Evolutionary conservation across 2,888 invertebrate species (phyloP).

Genomic region (Acrobasis repandana): DNA sequence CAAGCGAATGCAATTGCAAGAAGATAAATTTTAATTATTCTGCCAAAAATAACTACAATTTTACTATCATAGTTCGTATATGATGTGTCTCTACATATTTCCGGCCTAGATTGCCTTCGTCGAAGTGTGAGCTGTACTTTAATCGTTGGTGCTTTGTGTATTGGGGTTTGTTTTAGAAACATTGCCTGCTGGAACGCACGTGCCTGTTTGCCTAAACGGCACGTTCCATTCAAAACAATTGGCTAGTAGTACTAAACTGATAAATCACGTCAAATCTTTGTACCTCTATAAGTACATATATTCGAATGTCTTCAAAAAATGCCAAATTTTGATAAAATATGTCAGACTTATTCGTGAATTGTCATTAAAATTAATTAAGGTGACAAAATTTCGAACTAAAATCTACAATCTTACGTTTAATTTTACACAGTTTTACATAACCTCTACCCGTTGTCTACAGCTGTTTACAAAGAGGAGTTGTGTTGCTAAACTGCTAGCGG

Average conservation of each 20-base stretch:
- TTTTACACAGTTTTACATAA: too few species aligned
- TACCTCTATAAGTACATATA: neutral
- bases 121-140: conserved; percentile 49
- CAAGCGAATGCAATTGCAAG: neutral
- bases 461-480: too few species aligned
- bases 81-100: conserved; percentile 33
- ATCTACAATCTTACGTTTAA: too few species aligned
- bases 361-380: too few species aligned
- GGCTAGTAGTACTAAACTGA: conserved; percentile 40
- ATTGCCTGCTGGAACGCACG: conserved; percentile 66
- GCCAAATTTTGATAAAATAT: neutral
- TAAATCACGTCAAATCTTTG: conserved; percentile 44
- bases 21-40: neutral
- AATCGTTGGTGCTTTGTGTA: conserved; percentile 53
- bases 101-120: conserved; percentile 46
- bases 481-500: too few species aligned
- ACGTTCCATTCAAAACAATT: conserved; percentile 45
- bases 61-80: conserved; percentile 2
- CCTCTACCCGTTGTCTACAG: too few species aligned
- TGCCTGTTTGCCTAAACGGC: conserved; percentile 70
- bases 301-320: neutral
- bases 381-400: too few species aligned
- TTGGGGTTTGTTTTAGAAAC: conserved; percentile 73
- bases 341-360: too few species aligned
- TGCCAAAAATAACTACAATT: neutral